phyloP scores from a whole-genome alignment of 2,113 vertebrate species.

The Cebidichthys violaceus region DNA sequence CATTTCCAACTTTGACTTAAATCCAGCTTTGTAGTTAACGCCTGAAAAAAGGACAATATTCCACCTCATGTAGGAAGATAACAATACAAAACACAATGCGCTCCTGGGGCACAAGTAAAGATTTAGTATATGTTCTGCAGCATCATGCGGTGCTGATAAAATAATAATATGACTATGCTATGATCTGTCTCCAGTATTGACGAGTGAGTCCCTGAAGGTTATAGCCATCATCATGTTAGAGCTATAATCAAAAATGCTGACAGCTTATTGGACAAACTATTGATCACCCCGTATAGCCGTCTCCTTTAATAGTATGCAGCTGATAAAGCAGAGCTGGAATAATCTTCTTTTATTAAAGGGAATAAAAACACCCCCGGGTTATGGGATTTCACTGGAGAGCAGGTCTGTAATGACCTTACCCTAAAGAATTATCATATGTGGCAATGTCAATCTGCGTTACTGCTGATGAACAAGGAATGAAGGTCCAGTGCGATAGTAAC shows the following conservation, averaged over 20 bases:
- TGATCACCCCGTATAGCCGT: constrained; percentile 75
- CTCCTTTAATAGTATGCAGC: constrained; percentile 76
- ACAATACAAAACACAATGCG: constrained; percentile 29
- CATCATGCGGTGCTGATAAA: constrained; percentile 65
- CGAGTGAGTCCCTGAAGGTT: constrained; percentile 73
- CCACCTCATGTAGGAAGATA: constrained; percentile 8
- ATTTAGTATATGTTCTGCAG: constrained; percentile 38
- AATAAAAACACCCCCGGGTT: constrained; percentile 49
- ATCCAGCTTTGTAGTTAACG: constrained; percentile 28
- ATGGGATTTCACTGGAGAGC: constrained; percentile 21
- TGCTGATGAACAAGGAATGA: constrained; percentile 12
- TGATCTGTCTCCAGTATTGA: constrained; percentile 73
- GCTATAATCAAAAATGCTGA: constrained; percentile 82
- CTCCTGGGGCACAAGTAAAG: constrained; percentile 21
- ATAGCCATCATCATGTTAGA: constrained; percentile 78
- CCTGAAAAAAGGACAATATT: constrained; percentile 27
- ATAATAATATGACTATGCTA: constrained; percentile 57
- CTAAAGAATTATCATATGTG: neutral
- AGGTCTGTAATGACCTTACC: constrained; percentile 23
- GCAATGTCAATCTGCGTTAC: neutral
- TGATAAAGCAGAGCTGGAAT: constrained; percentile 68
- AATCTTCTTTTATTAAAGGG: constrained; percentile 59
- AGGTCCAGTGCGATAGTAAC: neutral
- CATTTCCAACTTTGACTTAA: constrained; percentile 44
- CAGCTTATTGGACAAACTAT: constrained; percentile 82